These are phyloP conservation scores for Psittacula cyanocephala DNA, from an alignment of 2,113 vertebrate species.

Conservation along the genomic window DNA sequence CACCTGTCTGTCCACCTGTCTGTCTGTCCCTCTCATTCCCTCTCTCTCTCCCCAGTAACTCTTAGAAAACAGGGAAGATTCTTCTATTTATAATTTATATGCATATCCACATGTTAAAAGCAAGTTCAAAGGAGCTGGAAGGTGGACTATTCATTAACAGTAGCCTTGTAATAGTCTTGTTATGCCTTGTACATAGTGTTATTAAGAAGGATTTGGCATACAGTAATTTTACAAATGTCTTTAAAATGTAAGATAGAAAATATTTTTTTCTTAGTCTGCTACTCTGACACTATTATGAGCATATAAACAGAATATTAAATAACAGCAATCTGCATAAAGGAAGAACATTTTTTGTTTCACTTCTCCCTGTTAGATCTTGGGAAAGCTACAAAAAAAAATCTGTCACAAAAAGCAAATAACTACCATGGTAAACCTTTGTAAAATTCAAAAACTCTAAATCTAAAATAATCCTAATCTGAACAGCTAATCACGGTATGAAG, in stretches of 20 bases:
- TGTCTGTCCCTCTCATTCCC: background rate
- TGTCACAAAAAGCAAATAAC: background rate
- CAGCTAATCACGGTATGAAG: background rate
- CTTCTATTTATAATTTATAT: background rate
- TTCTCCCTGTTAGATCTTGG: background rate
- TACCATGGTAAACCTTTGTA: background rate
- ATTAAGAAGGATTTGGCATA: background rate
- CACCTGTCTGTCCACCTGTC: background rate
- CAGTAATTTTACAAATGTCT: slow-evolving; percentile 8
- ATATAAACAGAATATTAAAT: slow-evolving; percentile 22
- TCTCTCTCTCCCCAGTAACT: background rate
- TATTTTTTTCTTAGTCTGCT: background rate
- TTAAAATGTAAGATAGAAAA: background rate
- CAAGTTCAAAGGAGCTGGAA: slow-evolving; percentile 13
- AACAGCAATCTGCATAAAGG: background rate
- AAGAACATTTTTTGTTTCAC: background rate
- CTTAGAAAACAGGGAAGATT: background rate
- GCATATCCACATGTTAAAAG: background rate
- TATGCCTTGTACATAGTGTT: background rate
- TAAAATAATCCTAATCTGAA: slow-evolving; percentile 33
- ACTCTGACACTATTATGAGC: background rate
- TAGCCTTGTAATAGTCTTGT: background rate
- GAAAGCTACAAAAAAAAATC: background rate
- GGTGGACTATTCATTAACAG: background rate
- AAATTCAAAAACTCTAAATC: background rate